These are phyloP conservation scores for Passerina amoena DNA, from an alignment of 2,113 vertebrate species.

Conservation along the genomic window DNA sequence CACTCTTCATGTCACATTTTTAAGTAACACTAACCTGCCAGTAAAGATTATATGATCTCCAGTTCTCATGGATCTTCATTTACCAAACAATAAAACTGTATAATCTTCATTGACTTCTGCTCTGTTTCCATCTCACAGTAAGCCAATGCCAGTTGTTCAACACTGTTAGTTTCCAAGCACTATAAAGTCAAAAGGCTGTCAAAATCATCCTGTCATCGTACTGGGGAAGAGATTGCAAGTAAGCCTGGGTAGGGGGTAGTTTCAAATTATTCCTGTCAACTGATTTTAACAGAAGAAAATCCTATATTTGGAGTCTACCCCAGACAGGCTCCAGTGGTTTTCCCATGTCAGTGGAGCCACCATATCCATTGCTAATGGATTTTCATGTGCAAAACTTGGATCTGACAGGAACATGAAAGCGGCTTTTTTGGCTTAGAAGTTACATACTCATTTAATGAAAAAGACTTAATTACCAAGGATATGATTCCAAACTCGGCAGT, in stretches of 20 bases:
- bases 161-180: not conserved
- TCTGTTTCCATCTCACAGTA: not conserved
- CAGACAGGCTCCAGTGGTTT: not conserved
- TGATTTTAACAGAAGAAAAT: not conserved
- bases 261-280: not conserved
- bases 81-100: not conserved
- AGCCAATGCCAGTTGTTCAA: not conserved
- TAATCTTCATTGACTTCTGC: not conserved
- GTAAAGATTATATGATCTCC: not conserved
- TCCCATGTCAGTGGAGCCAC: not conserved
- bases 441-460: not conserved
- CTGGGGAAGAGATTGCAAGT: not conserved
- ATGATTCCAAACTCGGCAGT: not conserved
- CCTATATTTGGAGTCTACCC: not conserved
- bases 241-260: accelerated
- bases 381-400: not conserved
- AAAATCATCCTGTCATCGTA: not conserved
- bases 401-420: not conserved
- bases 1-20: not conserved
- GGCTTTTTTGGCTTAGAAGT: not conserved
- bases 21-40: not conserved
- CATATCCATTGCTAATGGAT: accelerated
- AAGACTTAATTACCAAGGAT: not conserved
- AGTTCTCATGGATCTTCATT: not conserved
- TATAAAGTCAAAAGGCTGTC: not conserved